Conservation (phyloP, 2,797 vertebrate genomes). For the Tolypeutes matacus region DNA sequence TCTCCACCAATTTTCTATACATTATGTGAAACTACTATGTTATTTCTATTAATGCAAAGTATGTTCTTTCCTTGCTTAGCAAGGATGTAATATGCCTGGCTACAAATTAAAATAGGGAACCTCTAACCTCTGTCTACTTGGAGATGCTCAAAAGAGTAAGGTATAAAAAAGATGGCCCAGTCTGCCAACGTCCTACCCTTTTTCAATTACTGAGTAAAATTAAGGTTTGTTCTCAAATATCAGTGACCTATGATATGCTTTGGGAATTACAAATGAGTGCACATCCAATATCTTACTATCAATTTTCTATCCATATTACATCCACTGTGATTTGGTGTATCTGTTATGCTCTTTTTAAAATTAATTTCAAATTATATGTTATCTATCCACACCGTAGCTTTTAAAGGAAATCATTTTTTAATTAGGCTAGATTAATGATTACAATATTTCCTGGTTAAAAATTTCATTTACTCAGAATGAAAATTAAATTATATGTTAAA, state of each 20-base stretch:
- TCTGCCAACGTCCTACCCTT: background rate
- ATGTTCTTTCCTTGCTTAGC: background rate
- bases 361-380: slow-evolving; percentile 77
- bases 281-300: slow-evolving; percentile 39
- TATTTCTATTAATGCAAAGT: background rate
- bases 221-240: background rate
- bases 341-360: slow-evolving; percentile 51
- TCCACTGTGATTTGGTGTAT: background rate
- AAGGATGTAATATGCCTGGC: background rate
- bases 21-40: background rate
- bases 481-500: slow-evolving; percentile 78
- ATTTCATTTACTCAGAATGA: slow-evolving; percentile 76
- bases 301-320: slow-evolving; percentile 61
- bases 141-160: background rate
- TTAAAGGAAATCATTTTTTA: slow-evolving; percentile 83
- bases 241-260: background rate
- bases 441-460: slow-evolving; percentile 77
- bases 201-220: background rate
- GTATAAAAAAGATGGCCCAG: background rate
- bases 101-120: background rate
- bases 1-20: background rate
- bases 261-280: slow-evolving; percentile 13
- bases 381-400: slow-evolving; percentile 51
- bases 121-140: background rate
- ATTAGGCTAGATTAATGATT: slow-evolving; percentile 75